Base-by-base conservation (phyloP, 2,888 invertebrate species). In the Eubasilissa splendida region DNA sequence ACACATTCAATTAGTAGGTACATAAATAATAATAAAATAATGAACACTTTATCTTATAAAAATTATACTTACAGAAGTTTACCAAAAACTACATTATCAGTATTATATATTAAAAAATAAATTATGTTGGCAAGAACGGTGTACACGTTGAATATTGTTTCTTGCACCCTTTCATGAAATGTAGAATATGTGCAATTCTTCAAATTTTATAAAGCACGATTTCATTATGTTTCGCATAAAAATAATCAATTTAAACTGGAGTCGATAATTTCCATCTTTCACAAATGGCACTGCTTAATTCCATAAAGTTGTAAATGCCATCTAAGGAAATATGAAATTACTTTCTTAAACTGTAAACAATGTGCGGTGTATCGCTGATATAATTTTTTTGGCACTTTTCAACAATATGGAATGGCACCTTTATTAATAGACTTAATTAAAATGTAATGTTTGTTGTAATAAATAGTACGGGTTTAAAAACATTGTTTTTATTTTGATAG, bases 1-100 rank as follows among this genome's bases (percentile, higher is more conserved):
- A 54, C 71, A 71, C 9, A 58, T n/a, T n/a, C n/a, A 58, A 42
- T 42, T 42, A 42, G 42, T 42, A 42, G 4, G 7, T 42, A 42
- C 71, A 56, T 42, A 56, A 33, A 9, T 56, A 56, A 56, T 22
- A 31, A 73, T 58, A 73, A 73, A 73, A 73, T 14, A 73, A 54
- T 73, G 71, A 73, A 73, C 71, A 73, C 71, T 73, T 71, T 53
- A 5, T 68, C 14, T 71, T 73, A 22, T 14, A 73, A 56, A 73
- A n/a, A 73, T 56, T 73, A 33, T 14, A 54, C 53, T 73, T 56
- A 73, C 71, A 31, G 11, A 65, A 65, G 33, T 42, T 65, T 65
- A 65, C 33, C 14, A 65, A 65, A 65, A 22, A 65, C 5, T 33
- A 8, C 9, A 11, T 65, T 8, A 9, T 33, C 22, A 33, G 31